Evolutionary conservation across 2,797 vertebrate species (phyloP).

Genomic region (Darevskia nairensis): DNA sequence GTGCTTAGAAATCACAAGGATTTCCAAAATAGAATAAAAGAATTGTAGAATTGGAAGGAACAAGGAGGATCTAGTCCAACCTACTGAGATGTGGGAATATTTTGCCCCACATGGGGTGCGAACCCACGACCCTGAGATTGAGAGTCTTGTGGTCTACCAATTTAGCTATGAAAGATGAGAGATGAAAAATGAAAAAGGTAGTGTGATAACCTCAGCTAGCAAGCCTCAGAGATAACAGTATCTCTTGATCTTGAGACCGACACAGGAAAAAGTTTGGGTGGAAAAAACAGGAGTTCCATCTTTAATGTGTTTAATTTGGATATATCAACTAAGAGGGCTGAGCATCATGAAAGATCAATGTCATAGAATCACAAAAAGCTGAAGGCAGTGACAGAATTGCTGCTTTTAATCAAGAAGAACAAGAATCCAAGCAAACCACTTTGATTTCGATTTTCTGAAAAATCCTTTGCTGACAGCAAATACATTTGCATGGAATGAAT

Average conservation of each 20-base stretch:
- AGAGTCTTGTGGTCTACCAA: too few relatives aligned
- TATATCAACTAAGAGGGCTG: neutral
- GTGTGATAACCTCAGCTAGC: neutral
- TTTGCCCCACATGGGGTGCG: too few relatives aligned
- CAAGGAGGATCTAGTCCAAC: too few relatives aligned
- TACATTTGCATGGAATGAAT: neutral
- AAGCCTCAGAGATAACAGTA: neutral
- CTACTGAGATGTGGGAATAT: too few relatives aligned
- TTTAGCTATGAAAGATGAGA: too few relatives aligned
- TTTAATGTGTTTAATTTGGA: neutral
- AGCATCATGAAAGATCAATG: neutral
- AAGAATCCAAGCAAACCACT: neutral
- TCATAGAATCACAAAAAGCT: neutral
- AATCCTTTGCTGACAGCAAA: neutral
- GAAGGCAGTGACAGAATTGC: too few relatives aligned
- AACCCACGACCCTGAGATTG: too few relatives aligned
- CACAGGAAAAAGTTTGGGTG: neutral
- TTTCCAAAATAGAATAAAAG: neutral
- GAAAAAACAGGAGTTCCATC: neutral
- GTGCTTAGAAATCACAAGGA: neutral
- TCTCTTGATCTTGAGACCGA: neutral
- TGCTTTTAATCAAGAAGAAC: neutral
- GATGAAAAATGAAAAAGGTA: too few relatives aligned
- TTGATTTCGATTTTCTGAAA: neutral
- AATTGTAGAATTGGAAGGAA: too few relatives aligned